Conservation (phyloP, 2,888 invertebrate species). For the Limnephilus auricula region DNA sequence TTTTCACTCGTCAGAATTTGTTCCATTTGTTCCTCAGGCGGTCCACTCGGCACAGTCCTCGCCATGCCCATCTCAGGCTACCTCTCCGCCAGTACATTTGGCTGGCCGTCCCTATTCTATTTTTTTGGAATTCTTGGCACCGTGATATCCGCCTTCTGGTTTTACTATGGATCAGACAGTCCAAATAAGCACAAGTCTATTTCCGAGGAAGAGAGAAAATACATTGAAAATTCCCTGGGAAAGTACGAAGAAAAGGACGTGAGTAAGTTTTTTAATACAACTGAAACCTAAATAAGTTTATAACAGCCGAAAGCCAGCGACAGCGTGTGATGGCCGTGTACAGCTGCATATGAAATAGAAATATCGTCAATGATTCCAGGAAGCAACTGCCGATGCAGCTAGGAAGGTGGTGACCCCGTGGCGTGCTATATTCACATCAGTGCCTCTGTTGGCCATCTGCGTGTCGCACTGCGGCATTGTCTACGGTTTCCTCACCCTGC, state of each 20-base stretch:
- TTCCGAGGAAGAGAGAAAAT: slow-evolving; percentile 76
- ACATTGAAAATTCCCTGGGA: slow-evolving; percentile 78
- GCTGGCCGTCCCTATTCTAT: slow-evolving; percentile 86
- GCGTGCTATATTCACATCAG: slow-evolving; percentile 53
- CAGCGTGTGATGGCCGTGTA: no score
- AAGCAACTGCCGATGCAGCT: not conserved
- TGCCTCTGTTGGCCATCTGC: slow-evolving; percentile 51
- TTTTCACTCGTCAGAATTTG: not conserved
- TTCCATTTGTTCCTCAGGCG: slow-evolving; percentile 72
- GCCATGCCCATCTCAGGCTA: slow-evolving; percentile 82
- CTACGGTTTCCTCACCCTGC: slow-evolving; percentile 53
- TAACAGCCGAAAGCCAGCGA: not conserved
- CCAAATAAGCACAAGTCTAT: slow-evolving; percentile 79
- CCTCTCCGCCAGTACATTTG: slow-evolving; percentile 76
- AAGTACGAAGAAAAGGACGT: slow-evolving; percentile 31
- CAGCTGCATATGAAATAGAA: not conserved
- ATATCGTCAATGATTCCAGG: not conserved
- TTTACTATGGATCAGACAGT: slow-evolving; percentile 77
- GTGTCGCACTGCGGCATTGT: slow-evolving; percentile 53
- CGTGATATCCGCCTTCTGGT: slow-evolving; percentile 77
- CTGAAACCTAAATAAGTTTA: not conserved
- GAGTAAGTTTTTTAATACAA: not conserved
- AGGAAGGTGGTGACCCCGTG: slow-evolving; percentile 51
- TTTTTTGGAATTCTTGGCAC: slow-evolving; percentile 77
- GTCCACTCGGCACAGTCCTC: slow-evolving; percentile 83